Evolutionary conservation across 2,113 vertebrate species (phyloP).

Genomic region (Ammodytes dubius): DNA sequence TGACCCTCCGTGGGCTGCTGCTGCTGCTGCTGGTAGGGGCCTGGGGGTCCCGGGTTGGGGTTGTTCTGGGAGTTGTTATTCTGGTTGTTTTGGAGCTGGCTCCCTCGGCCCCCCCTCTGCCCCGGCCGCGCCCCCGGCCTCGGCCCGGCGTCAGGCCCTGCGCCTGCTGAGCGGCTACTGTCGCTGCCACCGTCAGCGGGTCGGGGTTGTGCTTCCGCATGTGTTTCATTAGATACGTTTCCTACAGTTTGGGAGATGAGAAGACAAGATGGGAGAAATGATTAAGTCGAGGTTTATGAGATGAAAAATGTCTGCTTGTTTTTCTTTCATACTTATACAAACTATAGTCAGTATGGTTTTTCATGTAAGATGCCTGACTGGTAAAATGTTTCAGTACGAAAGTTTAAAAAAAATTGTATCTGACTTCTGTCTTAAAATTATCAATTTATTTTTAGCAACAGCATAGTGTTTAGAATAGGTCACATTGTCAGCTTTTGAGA

Average conservation of each 20-base stretch:
- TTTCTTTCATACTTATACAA: background rate
- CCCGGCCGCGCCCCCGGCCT: slow-evolving; percentile 83
- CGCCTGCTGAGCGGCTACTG: slow-evolving; percentile 81
- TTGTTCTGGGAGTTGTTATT: slow-evolving; percentile 76
- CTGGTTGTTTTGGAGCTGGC: slow-evolving; percentile 80
- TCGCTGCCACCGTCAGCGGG: slow-evolving; percentile 81
- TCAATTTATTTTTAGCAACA: too few relatives aligned
- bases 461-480: too few relatives aligned
- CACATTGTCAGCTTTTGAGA: background rate
- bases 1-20: slow-evolving; percentile 82
- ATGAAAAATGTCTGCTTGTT: background rate
- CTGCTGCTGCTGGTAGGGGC: slow-evolving; percentile 75
- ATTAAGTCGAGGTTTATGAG: background rate
- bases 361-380: background rate
- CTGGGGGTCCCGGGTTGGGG: slow-evolving; percentile 68
- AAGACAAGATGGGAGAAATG: background rate
- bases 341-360: background rate
- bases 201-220: slow-evolving; percentile 98
- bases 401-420: too few relatives aligned
- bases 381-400: too few relatives aligned
- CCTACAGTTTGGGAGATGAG: slow-evolving; percentile 76
- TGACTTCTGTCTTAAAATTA: too few relatives aligned
- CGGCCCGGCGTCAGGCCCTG: slow-evolving; percentile 73
- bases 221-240: slow-evolving; percentile 99
- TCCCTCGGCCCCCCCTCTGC: slow-evolving; percentile 72